Conservation (phyloP, 1,140 invertebrate genomes). For the Hirudo medicinalis region DNA sequence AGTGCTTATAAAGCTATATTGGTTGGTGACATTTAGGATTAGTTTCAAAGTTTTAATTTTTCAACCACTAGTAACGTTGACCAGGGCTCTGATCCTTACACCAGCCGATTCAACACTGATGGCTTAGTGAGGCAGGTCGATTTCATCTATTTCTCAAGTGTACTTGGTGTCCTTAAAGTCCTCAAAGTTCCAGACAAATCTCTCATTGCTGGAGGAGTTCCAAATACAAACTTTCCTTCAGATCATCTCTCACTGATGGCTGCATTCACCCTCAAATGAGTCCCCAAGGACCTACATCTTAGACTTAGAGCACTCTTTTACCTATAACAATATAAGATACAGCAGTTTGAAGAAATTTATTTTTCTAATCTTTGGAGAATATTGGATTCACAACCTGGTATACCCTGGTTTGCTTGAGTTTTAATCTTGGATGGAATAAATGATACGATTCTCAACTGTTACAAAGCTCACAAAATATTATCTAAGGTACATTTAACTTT, state of each 20-base stretch:
- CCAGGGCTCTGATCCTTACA: conserved; percentile 20
- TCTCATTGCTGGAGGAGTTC: conserved; percentile 16
- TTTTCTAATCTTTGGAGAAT: too few species aligned
- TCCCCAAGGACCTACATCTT: neutral
- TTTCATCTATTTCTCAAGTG: conserved; percentile 18
- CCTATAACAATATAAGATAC: too few species aligned
- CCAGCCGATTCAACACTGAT: conserved; percentile 17
- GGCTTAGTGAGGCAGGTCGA: conserved; percentile 17
- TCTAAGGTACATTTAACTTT: too few species aligned
- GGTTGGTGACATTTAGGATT: neutral
- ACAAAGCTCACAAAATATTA: too few species aligned
- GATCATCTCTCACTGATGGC: conserved; percentile 23
- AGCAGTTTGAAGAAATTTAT: too few species aligned
- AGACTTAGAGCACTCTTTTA: neutral
- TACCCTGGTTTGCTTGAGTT: too few species aligned
- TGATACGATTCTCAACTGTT: too few species aligned
- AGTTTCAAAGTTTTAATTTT: neutral
- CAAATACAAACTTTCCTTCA: conserved; percentile 21
- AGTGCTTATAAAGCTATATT: conserved; percentile 30
- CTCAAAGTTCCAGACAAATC: conserved; percentile 1
- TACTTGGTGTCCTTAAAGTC: conserved; percentile 9
- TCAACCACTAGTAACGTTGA: neutral
- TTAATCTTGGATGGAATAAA: too few species aligned
- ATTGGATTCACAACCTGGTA: too few species aligned
- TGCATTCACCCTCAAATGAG: conserved; percentile 10